These are phyloP conservation scores for Lagorchestes hirsutus DNA, from an alignment of 2,797 vertebrate species.

Conservation along the genomic window DNA sequence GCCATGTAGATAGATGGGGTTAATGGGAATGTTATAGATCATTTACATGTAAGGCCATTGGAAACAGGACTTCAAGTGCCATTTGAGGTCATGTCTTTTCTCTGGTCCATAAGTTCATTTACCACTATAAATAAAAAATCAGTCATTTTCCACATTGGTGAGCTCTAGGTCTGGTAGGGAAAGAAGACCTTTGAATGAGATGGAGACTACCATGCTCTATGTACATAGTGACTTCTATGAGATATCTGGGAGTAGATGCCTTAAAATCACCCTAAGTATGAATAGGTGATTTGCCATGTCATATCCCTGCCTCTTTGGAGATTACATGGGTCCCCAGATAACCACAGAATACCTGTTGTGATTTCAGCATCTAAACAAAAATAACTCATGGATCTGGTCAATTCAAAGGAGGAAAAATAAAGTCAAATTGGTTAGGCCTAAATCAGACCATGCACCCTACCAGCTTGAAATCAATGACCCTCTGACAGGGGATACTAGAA, in stretches of 20 bases:
- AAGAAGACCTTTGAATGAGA: constrained; percentile 11
- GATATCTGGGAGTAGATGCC: constrained; percentile 29
- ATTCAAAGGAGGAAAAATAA: constrained; percentile 49
- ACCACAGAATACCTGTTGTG: constrained; percentile 10
- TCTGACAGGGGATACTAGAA: not conserved
- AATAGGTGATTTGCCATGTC: not conserved
- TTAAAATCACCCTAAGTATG: constrained; percentile 4
- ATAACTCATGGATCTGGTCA: constrained; percentile 27
- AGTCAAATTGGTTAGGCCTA: not conserved
- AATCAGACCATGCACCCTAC: not conserved
- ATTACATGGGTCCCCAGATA: constrained; percentile 24
- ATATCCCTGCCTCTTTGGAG: not conserved
- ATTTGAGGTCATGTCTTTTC: not conserved
- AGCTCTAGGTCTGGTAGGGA: constrained; percentile 31
- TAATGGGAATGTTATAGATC: not conserved
- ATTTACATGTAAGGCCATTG: not conserved
- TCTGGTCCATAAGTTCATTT: constrained; percentile 2
- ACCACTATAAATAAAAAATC: constrained; percentile 1
- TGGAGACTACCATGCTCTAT: constrained; percentile 9
- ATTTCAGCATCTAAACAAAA: constrained; percentile 19
- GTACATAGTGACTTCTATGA: constrained; percentile 5
- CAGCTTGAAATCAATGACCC: constrained; percentile 18
- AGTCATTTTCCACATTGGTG: not conserved
- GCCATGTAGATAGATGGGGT: not conserved
- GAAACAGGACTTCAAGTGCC: not conserved